Percentiles rank a stretch among this genome's conserved stretches.
Conservation (phyloP, 2,797 vertebrate species). For the Cryptoprocta ferox region DNA sequence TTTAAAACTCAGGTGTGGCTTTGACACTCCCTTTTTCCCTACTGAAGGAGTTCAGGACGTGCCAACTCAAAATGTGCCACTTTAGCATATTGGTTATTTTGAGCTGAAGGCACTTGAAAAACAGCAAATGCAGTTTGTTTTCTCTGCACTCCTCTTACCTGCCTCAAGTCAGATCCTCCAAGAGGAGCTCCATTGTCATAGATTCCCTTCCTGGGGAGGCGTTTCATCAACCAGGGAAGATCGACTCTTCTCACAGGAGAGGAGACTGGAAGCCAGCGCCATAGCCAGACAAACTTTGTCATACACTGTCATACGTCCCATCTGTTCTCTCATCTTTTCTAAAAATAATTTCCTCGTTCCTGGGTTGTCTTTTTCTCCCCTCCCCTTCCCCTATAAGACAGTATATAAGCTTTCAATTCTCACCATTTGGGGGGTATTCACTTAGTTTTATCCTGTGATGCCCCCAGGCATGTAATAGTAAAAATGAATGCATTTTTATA, state of each 20-base stretch:
- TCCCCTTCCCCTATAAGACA: background rate
- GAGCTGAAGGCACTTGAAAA: background rate
- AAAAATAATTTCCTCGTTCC: background rate
- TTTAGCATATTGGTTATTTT: background rate
- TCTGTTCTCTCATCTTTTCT: background rate
- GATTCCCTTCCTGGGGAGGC: background rate
- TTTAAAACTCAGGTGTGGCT: background rate
- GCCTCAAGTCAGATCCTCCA: background rate
- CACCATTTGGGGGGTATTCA: background rate
- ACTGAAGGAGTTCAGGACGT: background rate
- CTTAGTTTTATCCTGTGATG: background rate
- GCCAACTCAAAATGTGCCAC: background rate
- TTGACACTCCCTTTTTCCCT: background rate
- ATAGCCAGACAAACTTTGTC: background rate
- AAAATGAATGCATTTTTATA: background rate
- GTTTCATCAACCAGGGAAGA: background rate
- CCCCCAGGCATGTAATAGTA: background rate
- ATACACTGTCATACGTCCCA: background rate
- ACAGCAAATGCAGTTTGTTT: background rate
- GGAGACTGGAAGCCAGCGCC: background rate
- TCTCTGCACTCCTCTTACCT: background rate
- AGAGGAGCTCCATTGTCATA: background rate
- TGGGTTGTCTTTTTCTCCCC: background rate
- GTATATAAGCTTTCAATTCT: background rate
- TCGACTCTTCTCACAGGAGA: background rate